phyloP scores from a whole-genome alignment of 1,140 invertebrate species.

The Cydia pomonella region DNA sequence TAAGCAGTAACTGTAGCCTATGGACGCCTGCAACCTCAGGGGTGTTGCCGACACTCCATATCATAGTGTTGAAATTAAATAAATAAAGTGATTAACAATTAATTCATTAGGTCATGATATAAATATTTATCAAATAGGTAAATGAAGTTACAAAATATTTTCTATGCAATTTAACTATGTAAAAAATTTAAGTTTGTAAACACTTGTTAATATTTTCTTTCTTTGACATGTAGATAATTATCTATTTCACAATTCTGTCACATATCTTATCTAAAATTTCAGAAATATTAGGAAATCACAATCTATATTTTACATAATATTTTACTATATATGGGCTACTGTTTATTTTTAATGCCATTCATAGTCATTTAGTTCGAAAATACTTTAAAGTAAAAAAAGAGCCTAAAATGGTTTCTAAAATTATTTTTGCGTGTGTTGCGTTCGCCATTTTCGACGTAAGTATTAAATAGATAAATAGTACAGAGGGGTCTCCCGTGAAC shows the following conservation, averaged over 20 bases:
- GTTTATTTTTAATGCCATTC: not conserved
- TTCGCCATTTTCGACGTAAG: slow-evolving; percentile 23
- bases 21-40: too few relatives aligned
- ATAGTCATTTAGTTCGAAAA: not conserved
- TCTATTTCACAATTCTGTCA: not conserved
- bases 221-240: not conserved
- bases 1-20: too few relatives aligned
- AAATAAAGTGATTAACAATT: too few relatives aligned
- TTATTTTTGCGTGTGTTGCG: not conserved
- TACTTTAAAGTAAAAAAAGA: not conserved
- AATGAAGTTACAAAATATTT: too few relatives aligned
- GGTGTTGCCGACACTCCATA: too few relatives aligned
- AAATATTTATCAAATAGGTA: too few relatives aligned
- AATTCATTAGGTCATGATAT: too few relatives aligned
- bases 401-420: slow-evolving; percentile 7
- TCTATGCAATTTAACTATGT: too few relatives aligned
- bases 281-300: not conserved
- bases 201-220: not conserved
- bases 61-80: too few relatives aligned
- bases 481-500: too few relatives aligned
- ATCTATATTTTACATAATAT: slow-evolving; percentile 19
- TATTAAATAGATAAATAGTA: not conserved
- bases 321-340: slow-evolving; percentile 1
- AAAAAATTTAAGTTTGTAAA: not conserved
- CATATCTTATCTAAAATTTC: slow-evolving; percentile 6